Evolutionary conservation across 2,888 invertebrate species (phyloP), one percentile per base, ranked within the genome.

Genomic region (Eristalinus sepulchralis): DNA sequence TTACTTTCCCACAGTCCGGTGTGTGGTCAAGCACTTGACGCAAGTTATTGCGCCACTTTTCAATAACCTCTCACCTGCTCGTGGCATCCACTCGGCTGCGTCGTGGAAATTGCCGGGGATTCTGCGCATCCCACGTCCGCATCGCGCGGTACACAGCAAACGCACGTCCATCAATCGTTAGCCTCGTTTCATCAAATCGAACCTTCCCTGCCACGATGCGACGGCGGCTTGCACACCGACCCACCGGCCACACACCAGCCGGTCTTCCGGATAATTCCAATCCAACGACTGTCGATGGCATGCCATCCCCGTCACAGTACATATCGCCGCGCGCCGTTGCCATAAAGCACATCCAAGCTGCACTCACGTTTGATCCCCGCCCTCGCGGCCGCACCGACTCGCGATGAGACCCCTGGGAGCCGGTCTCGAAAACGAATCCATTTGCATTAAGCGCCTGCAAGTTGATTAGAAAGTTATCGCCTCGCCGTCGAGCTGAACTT

Each of bases 401-500:
- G n/a, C 10, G 34, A 34, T 47, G 17, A 47, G 47, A 47, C 47
- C 47, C 47, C 47, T 17, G 47, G 17, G 47, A 47, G 47, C 47
- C 17, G 17, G 9, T 17, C 17, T 47, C 17, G 47, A 17, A 47
- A 47, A 47, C 47, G 47, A 47, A 47, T 47, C 47, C 17, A 47
- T 47, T 47, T 47, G 47, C 47, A 75, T 53, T 47, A 24, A 4
- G 39, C 77, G 78, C 66, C 31, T 57, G 34, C 73, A 55, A n/a
- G 39, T 64, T 71, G 68, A 79, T 81, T 82, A 63, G 82, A 82
- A 85, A 85, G 77, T 73, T 67, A 67, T 73, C 63, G 20, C 55
- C 36, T 33, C 27, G 24, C 47, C 33, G 24, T 53, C 33, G 22
- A 6, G 53, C 6, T 63, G 77, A 70, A 70, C 77, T 70, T 77